phyloP scores from a whole-genome alignment of 2,888 invertebrate species.

The Peribatodes rhomboidaria region DNA sequence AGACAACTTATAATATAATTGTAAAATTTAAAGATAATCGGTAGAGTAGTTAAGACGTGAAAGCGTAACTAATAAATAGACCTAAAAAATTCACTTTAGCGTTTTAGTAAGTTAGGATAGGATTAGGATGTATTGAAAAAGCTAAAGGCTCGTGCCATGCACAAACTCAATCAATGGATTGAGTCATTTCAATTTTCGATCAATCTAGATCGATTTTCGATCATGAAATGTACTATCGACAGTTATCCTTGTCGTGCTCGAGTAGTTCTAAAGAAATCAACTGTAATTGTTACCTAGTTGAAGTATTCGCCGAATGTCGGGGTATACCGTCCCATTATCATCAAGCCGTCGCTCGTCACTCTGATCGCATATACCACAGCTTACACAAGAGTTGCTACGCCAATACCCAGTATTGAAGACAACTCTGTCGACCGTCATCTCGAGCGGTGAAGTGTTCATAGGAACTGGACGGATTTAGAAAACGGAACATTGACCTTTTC shows the following conservation, averaged over 20 bases:
- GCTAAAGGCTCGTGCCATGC: background rate
- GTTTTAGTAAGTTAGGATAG: too few species aligned
- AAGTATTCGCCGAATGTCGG: conserved; percentile 16
- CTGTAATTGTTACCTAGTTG: too few species aligned
- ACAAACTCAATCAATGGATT: background rate
- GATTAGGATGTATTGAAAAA: too few species aligned
- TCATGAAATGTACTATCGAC: background rate
- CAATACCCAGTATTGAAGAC: conserved; percentile 9
- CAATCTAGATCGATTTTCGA: too few species aligned
- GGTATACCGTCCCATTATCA: conserved; percentile 18
- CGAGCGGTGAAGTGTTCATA: conserved; percentile 4
- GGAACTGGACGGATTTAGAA: conserved; percentile 13
- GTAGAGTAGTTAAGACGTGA: too few species aligned
- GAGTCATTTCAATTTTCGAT: background rate
- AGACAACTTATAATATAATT: too few species aligned
- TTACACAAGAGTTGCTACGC: background rate
- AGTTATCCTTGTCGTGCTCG: background rate
- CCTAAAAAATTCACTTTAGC: too few species aligned
- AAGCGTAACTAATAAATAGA: too few species aligned
- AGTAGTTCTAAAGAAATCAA: too few species aligned
- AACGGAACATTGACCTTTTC: conserved; percentile 24
- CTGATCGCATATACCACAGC: conserved; percentile 4
- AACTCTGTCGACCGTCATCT: conserved; percentile 12
- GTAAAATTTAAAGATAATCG: too few species aligned
- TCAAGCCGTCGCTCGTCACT: conserved; percentile 6